Conservation (phyloP, 2,888 invertebrate genomes). For the Xestia c-nigrum region DNA sequence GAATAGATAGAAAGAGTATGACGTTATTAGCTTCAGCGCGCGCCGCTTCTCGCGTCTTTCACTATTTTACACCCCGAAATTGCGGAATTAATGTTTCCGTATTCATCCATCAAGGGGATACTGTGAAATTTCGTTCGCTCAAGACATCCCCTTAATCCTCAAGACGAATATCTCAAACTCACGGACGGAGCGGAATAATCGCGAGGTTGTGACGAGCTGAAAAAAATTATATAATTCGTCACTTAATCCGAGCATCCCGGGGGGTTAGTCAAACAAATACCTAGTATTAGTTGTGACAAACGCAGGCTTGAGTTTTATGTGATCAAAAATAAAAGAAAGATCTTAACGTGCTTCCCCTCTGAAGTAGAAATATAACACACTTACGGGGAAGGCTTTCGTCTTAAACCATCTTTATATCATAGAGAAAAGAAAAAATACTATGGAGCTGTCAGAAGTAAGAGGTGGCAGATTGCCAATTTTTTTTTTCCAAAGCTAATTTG, state of each 20-base stretch:
- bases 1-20: conserved; percentile 70
- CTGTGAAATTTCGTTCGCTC: conserved; percentile 86
- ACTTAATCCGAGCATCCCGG: conserved; percentile 84
- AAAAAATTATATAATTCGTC: conserved; percentile 88
- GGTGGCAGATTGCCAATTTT: neutral
- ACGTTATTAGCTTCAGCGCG: conserved; percentile 75
- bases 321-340: conserved; percentile 57
- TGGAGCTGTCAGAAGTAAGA: neutral
- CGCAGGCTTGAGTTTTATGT: conserved; percentile 66
- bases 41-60: conserved; percentile 76
- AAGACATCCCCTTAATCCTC: conserved; percentile 87
- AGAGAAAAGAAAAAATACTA: neutral
- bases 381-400: conserved; percentile 13
- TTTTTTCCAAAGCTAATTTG: conserved; percentile 9
- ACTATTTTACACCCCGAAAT: conserved; percentile 84
- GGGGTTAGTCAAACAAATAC: conserved; percentile 84
- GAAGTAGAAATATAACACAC: conserved; percentile 36
- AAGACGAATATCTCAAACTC: conserved; percentile 89
- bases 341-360: conserved; percentile 34
- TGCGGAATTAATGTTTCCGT: conserved; percentile 85
- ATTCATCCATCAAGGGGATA: conserved; percentile 87
- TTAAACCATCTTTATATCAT: conserved; percentile 23
- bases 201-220: conserved; percentile 83
- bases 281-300: conserved; percentile 83
- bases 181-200: conserved; percentile 86